These are phyloP conservation scores for Polyploca ridens DNA, from an alignment of 2,888 invertebrate species.

Conservation along the genomic window DNA sequence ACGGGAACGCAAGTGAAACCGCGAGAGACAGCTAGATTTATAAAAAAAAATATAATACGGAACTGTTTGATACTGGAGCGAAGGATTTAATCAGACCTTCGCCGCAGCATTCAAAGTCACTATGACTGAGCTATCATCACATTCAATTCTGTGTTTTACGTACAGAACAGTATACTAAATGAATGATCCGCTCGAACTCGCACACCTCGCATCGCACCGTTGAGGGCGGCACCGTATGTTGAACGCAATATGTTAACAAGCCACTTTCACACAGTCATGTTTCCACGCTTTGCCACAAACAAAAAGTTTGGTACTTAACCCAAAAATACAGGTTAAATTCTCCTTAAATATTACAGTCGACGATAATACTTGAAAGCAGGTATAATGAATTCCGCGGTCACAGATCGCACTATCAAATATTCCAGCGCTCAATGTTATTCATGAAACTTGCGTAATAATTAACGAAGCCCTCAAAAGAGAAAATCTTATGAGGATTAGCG, in stretches of 20 bases:
- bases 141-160: too few species aligned
- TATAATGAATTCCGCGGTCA: not conserved
- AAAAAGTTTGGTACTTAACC: not conserved
- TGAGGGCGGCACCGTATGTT: too few species aligned
- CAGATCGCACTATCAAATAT: constrained; percentile 5
- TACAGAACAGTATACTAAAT: too few species aligned
- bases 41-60: too few species aligned
- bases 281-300: not conserved
- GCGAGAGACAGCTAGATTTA: too few species aligned
- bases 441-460: constrained; percentile 50
- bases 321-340: not conserved
- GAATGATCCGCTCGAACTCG: too few species aligned
- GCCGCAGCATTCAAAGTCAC: too few species aligned
- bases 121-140: too few species aligned
- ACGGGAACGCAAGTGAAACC: too few species aligned
- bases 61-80: too few species aligned
- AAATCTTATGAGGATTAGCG: constrained; percentile 60
- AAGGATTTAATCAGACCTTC: too few species aligned
- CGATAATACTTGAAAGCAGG: not conserved
- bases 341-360: not conserved
- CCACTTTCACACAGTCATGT: not conserved
- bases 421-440: constrained; percentile 16
- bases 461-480: constrained; percentile 58
- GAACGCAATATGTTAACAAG: not conserved
- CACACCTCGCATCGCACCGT: too few species aligned